Conservation (phyloP, 2,797 vertebrate genomes). For the Myotis planiceps region DNA sequence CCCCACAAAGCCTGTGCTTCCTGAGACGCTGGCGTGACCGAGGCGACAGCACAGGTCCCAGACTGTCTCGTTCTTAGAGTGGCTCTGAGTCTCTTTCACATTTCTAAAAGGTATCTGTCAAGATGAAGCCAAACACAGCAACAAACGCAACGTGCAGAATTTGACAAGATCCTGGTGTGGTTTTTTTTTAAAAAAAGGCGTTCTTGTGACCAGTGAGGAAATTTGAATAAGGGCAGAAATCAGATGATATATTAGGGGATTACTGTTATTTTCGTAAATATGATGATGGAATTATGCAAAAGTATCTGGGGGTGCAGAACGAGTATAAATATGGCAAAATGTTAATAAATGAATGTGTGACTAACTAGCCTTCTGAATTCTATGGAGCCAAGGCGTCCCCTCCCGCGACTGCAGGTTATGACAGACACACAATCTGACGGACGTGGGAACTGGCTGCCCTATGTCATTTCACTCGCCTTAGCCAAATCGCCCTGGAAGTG, state of each 20-base stretch:
- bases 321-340: neutral
- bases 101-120: neutral
- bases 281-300: neutral
- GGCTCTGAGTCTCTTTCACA: neutral
- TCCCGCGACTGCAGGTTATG: neutral
- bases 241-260: neutral
- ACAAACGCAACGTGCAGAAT: neutral
- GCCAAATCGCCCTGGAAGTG: neutral
- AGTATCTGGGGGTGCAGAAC: neutral
- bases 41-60: neutral
- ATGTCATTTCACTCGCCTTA: neutral
- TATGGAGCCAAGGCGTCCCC: neutral
- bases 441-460: neutral
- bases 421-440: neutral
- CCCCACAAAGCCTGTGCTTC: neutral
- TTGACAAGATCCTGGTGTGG: neutral
- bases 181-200: neutral
- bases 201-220: neutral
- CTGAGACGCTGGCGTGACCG: neutral
- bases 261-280: neutral
- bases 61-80: neutral
- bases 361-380: neutral
- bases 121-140: neutral
- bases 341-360: neutral
- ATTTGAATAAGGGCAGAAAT: neutral